Evolutionary conservation across 2,113 vertebrate species (phyloP).

Genomic region (Callocephalon fimbriatum): DNA sequence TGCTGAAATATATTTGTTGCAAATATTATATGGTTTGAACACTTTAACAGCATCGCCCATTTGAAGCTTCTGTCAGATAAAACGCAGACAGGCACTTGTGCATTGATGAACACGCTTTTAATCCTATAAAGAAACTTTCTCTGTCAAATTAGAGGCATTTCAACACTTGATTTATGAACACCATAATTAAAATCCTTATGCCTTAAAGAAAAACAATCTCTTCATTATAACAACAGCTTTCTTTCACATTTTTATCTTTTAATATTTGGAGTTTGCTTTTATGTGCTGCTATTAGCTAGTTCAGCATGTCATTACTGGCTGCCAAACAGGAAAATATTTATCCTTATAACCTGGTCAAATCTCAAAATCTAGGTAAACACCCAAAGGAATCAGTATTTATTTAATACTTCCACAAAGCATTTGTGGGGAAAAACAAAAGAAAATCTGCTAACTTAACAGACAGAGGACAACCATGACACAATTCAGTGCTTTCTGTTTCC

Average conservation of each 20-base stretch:
- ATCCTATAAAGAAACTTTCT: slow-evolving; percentile 48
- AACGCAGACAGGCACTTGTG: slow-evolving; percentile 41
- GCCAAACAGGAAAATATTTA: neutral
- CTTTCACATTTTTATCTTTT: slow-evolving; percentile 34
- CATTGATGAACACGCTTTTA: slow-evolving; percentile 56
- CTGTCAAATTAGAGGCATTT: slow-evolving; percentile 33
- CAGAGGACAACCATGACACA: neutral
- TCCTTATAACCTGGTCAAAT: neutral
- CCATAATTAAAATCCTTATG: slow-evolving; percentile 35
- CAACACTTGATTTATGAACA: slow-evolving; percentile 48
- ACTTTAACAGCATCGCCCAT: slow-evolving; percentile 52
- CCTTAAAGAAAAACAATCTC: slow-evolving; percentile 32
- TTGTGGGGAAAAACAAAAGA: rapidly evolving
- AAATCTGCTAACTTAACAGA: neutral
- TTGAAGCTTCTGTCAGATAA: slow-evolving; percentile 58
- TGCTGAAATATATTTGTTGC: slow-evolving; percentile 74
- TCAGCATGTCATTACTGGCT: neutral
- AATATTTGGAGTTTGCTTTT: slow-evolving; percentile 11
- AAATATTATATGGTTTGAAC: slow-evolving; percentile 62
- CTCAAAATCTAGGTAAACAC: neutral
- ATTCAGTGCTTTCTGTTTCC: neutral
- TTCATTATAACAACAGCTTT: neutral
- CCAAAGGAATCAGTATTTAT: neutral
- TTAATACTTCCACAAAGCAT: neutral
- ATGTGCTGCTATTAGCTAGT: neutral